Conservation (phyloP, 2,113 vertebrate species). For the Macrotis lagotis region DNA sequence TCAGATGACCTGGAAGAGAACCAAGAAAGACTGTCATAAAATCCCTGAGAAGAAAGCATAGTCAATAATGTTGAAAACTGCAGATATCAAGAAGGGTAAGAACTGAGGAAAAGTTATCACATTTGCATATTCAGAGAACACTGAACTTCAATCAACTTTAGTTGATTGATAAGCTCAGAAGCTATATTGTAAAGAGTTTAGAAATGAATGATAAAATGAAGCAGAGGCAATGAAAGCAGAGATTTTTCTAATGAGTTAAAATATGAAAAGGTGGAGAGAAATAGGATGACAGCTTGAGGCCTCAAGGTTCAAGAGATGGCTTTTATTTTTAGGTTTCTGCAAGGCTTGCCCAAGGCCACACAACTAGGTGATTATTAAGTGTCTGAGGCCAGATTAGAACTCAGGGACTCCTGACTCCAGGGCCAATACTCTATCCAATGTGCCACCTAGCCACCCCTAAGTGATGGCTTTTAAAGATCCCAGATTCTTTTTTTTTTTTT, state of each 20-base stretch:
- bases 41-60: neutral
- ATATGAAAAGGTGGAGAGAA: neutral
- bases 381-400: too few species aligned
- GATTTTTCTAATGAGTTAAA: neutral
- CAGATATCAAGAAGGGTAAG: neutral
- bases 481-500: too few species aligned
- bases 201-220: neutral
- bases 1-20: neutral
- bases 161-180: neutral
- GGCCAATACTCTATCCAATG: too few species aligned
- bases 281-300: neutral
- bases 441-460: too few species aligned
- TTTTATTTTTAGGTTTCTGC: too few species aligned
- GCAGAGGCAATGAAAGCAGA: neutral
- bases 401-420: too few species aligned
- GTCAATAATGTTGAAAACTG: neutral
- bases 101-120: neutral
- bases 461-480: too few species aligned
- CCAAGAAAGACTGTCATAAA: neutral
- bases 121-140: neutral
- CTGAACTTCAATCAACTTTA: neutral
- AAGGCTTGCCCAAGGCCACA: too few species aligned
- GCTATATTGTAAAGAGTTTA: neutral
- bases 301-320: neutral
- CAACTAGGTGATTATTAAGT: too few species aligned